phyloP scores from a whole-genome alignment of 2,113 vertebrate species.

The Odontesthes bonariensis region DNA sequence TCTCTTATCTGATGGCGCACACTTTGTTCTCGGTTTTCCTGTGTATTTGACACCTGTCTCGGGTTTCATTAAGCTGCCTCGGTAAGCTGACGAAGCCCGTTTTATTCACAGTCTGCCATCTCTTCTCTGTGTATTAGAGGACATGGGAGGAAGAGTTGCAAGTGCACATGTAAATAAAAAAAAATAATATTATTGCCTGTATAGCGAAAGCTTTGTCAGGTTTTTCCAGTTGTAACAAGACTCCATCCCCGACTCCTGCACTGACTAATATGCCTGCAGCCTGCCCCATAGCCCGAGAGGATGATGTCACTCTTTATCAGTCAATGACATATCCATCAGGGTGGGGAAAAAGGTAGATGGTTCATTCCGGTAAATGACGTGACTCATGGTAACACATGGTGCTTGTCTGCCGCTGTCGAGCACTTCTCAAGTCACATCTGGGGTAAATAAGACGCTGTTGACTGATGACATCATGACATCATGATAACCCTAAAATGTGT shows the following conservation, averaged over 20 bases:
- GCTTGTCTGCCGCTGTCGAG: slow-evolving; percentile 45
- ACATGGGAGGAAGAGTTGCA: background rate
- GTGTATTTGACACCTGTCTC: slow-evolving; percentile 69
- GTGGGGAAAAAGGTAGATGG: background rate
- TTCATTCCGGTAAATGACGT: slow-evolving; percentile 51
- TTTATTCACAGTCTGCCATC: slow-evolving; percentile 56
- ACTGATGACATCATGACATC: slow-evolving; percentile 76
- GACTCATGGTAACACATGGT: slow-evolving; percentile 56
- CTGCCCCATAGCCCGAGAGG: background rate
- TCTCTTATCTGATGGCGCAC: slow-evolving; percentile 72
- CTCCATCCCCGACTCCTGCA: slow-evolving; percentile 4
- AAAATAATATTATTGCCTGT: slow-evolving; percentile 17
- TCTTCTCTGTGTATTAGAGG: slow-evolving; percentile 29
- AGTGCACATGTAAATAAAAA: background rate
- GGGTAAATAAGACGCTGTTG: slow-evolving; percentile 60
- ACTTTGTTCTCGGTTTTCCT: slow-evolving; percentile 73
- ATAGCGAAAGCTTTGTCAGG: background rate
- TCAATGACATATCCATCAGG: slow-evolving; percentile 57
- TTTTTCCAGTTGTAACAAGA: slow-evolving; percentile 48
- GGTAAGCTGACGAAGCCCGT: slow-evolving; percentile 73
- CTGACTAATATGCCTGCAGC: slow-evolving; percentile 44
- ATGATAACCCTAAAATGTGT: slow-evolving; percentile 56
- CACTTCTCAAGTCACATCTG: slow-evolving; percentile 60
- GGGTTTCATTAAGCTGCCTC: slow-evolving; percentile 66
- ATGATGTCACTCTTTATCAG: slow-evolving; percentile 64